Conservation (phyloP, 2,797 vertebrate genomes). For the Erithacus rubecula region DNA sequence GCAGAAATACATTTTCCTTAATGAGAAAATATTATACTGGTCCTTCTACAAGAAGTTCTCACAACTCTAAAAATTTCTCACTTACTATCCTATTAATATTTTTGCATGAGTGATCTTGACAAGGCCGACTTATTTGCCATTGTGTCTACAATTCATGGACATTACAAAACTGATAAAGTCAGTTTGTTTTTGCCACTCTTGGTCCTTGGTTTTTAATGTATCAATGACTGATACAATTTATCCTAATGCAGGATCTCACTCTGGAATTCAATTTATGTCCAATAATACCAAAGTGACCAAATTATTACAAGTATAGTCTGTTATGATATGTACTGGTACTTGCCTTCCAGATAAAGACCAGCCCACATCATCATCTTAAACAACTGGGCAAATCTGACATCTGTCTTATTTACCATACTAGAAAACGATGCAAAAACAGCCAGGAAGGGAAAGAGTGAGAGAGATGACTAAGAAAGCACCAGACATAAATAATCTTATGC, state of each 20-base stretch:
- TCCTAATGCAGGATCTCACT: background rate
- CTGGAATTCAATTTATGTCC: background rate
- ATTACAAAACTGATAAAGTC: background rate
- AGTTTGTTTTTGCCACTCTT: background rate
- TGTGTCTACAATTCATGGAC: background rate
- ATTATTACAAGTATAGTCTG: background rate
- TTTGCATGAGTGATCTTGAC: background rate
- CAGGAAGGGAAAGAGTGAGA: background rate
- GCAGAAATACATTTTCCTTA: background rate
- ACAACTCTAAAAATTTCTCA: background rate
- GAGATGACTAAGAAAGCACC: constrained; percentile 6
- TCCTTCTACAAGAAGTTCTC: background rate
- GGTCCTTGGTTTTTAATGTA: background rate
- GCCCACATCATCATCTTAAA: background rate
- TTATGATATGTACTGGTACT: background rate
- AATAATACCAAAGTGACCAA: constrained; percentile 9
- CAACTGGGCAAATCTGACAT: background rate
- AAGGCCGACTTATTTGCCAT: background rate
- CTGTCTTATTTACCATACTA: background rate
- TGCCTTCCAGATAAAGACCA: background rate
- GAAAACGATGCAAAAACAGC: background rate
- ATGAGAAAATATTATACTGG: background rate
- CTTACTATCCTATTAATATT: background rate
- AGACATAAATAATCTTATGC: background rate
- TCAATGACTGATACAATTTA: background rate